Evolutionary conservation across 2,797 vertebrate species (phyloP), one percentile per base, ranked within the genome.

Genomic region (Loris lydekkerianus): DNA sequence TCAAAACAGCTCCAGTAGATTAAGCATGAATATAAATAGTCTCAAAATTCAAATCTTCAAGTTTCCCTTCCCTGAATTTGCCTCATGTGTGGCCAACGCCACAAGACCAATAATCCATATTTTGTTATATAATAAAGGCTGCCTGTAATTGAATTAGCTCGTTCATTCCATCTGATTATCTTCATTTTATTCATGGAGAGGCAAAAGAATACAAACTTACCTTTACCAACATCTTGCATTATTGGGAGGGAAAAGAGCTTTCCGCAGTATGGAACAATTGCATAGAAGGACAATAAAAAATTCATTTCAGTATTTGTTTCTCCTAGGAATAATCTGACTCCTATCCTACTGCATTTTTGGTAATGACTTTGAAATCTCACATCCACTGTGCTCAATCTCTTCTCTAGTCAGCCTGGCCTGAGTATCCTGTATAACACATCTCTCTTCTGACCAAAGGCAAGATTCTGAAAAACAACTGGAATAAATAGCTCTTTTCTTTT

Each of bases 111-210:
- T 97, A 96, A 96, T 85, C 96, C 89, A 83, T 96, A 94, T 82
- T 96, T 95, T 93, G 75, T 87, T 97, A 75, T 83, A 78, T 87
- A 93, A 75, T 96, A 95, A 97, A 96, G 70, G 58, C 89, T 78
- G 86, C 89, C 69, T 76, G 56, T 97, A 92, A 96, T 95, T 97
- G 93, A 97, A 96, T 97, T 95, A 95, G 76, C 80, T 95, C 75
- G 63, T 81, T 94, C 67, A 83, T 77, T 91, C 86, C 88, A 80
- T 92, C 89, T 89, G 86, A 96, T 96, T 83, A 87, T 91, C 31
- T 58, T 67, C 27, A 5, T 89, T 81, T 93, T 95, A 80, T 82
- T 93, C 67, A 84, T 61, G 34, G 91, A 76, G 65, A 82, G 83
- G 89, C 65, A 83, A 85, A 92, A 63, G 63, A 84, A 73, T 34